phyloP scores from a whole-genome alignment of 2,888 invertebrate genomes.

The Erebia ligea region DNA sequence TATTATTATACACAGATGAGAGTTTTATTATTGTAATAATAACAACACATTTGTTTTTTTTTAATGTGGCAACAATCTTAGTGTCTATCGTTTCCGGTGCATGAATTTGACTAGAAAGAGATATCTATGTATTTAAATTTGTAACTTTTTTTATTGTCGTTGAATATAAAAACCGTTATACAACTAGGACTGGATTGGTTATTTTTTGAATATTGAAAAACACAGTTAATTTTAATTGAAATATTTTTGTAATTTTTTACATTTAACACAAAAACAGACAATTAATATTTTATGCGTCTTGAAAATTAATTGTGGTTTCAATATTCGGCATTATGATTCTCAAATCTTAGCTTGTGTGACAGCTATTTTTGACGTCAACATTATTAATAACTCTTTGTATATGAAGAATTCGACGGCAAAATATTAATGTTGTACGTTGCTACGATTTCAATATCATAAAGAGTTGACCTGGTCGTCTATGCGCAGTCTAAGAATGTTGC shows the following conservation, averaged over 20 bases:
- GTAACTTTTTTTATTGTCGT: slow-evolving; percentile 31
- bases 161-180: slow-evolving; percentile 21
- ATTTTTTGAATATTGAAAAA: not conserved
- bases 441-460: not conserved
- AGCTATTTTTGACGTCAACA: not conserved
- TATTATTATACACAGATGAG: slow-evolving; percentile 52
- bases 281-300: not conserved
- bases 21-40: slow-evolving; percentile 52
- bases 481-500: slow-evolving; percentile 38
- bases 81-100: slow-evolving; percentile 16
- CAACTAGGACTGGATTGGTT: not conserved
- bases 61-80: slow-evolving; percentile 53
- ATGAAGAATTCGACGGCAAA: not conserved
- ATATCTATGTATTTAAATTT: slow-evolving; percentile 13
- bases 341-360: not conserved
- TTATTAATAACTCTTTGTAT: not conserved
- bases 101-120: slow-evolving; percentile 43
- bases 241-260: not conserved
- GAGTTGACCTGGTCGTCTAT: not conserved
- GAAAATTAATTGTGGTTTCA: not conserved
- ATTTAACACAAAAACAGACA: not conserved
- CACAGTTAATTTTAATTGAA: not conserved
- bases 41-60: slow-evolving; percentile 48
- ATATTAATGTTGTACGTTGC: not conserved
- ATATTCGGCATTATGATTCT: not conserved